Evolutionary conservation across 2,888 invertebrate genomes (phyloP).

Genomic region (Labia minor): DNA sequence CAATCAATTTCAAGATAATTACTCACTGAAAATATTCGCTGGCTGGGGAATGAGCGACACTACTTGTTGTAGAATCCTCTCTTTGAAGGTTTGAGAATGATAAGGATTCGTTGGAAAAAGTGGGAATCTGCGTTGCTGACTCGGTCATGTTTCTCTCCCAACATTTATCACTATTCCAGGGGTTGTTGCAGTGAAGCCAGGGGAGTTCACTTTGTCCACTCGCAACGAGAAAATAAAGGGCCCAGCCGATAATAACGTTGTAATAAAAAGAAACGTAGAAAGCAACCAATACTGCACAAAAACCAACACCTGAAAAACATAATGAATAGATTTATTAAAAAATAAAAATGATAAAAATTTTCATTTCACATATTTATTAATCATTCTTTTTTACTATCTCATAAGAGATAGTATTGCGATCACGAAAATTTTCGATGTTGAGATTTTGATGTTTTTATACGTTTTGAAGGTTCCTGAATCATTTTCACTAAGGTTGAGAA

Average conservation of each 20-base stretch:
- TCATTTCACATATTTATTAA: too few relatives aligned
- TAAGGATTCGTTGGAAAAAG: constrained; percentile 26
- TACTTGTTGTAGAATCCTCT: not conserved
- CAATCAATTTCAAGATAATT: too few relatives aligned
- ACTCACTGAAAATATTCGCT: constrained; percentile 69
- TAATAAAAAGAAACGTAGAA: constrained; percentile 74
- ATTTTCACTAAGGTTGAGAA: too few relatives aligned
- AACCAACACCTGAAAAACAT: constrained; percentile 54
- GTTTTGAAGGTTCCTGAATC: too few relatives aligned
- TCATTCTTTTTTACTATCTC: too few relatives aligned
- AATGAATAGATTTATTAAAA: too few relatives aligned
- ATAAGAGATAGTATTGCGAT: too few relatives aligned
- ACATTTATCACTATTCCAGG: constrained; percentile 68
- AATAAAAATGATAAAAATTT: too few relatives aligned
- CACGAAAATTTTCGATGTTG: too few relatives aligned
- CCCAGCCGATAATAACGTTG: constrained; percentile 79
- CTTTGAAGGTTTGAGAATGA: not conserved
- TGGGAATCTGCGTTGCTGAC: constrained; percentile 9
- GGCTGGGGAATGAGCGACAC: constrained; percentile 49
- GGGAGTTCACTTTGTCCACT: constrained; percentile 59
- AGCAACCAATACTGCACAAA: constrained; percentile 66
- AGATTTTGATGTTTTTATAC: too few relatives aligned
- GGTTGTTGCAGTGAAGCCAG: constrained; percentile 70
- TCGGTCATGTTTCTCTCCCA: constrained; percentile 38
- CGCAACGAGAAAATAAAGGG: constrained; percentile 66